Evolutionary conservation across 2,888 invertebrate genomes (phyloP), one percentile per base, ranked within the genome.

Genomic region (Agrochola lota): DNA sequence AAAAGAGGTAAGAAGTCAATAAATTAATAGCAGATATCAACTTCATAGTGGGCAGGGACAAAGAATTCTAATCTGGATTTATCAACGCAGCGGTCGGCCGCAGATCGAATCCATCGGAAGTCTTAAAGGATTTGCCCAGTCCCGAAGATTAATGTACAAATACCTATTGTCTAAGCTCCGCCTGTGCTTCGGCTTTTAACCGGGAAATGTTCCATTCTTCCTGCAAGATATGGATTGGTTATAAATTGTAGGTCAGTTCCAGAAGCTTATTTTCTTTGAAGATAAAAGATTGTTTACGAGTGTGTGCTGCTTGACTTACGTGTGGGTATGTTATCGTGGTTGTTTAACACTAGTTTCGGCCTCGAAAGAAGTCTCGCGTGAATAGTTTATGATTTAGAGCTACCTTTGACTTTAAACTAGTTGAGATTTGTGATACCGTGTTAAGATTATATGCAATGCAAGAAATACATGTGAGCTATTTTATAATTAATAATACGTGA

Each of bases 121-220:
- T 91, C 92, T 95, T 94, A 94, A 94, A 94, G 93, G 95, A 94
- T 95, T 95, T 93, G 87, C 90, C 81, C 91, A 93, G 91, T 91
- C 90, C 88, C 85, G 87, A 89, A 92, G 91, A 94, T 92, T 91
- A 93, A 93, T 91, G 90, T 89, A 85, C 82, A 86, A 88, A 90
- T 89, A 85, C 81, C 85, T 81, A 87, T 91, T 91, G 87, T 90
- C 84, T 87, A 85, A 85, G 85, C 83, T 80, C 81, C 17, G 70
- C 69, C 68, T 62, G 60, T 84, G 80, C 81, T 81, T 83, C 52
- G 72, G 66, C 69, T 71, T 74, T 83, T 77, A 73, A 70, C 26
- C 46, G 66, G 57, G n/a, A 40, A 73, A 77, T 79, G 62, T 78
- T 78, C 68, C 59, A 69, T 81, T 81, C 57, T 67, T 67, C 73